Evolutionary conservation across 2,888 invertebrate genomes (phyloP), one percentile per base, ranked within the genome.

Genomic region (Perizoma flavofasciatum): DNA sequence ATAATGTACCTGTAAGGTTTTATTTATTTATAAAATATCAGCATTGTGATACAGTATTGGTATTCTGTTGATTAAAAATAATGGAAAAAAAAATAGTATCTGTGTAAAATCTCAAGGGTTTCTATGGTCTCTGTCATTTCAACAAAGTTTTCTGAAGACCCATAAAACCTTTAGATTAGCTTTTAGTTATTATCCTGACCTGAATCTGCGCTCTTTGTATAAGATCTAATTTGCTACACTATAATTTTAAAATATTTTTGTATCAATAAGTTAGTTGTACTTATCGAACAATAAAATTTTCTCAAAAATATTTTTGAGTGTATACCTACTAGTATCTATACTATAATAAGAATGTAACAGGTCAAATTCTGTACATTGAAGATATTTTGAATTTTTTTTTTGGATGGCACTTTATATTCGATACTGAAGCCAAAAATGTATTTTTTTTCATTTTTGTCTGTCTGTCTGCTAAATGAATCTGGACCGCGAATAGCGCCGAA

Each of bases 201-300:
- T 22, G 22, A 22, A 37, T 37, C 37, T 6, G 7, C 7, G 4
- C 7, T 49, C 40, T 71, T 67, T 73, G 68, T 68, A 73, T 76
- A 76, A 79, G 80, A 81, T 66, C 55, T 67, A 55, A 57, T 57
- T 61, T 83, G 79, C 82, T 85, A 78, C 74, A 74, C 74, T 78
- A 81, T 85, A 79, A 81, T 80, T 85, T 85, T 79, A 80, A 85
- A 78, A 78, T 88, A 87, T 87, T 88, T 89, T 89, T 89, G 86
- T 89, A 89, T 85, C 78, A 81, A 81, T 87, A 83, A 79, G 83
- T 88, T 87, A 86, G 82, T 78, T 72, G 81, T 81, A 22, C 22
- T 22, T 22, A 79, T 79, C 66, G 69, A 81, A 79, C 77, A 87
- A 86, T 87, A 86, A 85, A 85, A 37, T 37, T 73, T 79, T 78